phyloP scores from a whole-genome alignment of 2,113 vertebrate species.

The Noctilio leporinus region DNA sequence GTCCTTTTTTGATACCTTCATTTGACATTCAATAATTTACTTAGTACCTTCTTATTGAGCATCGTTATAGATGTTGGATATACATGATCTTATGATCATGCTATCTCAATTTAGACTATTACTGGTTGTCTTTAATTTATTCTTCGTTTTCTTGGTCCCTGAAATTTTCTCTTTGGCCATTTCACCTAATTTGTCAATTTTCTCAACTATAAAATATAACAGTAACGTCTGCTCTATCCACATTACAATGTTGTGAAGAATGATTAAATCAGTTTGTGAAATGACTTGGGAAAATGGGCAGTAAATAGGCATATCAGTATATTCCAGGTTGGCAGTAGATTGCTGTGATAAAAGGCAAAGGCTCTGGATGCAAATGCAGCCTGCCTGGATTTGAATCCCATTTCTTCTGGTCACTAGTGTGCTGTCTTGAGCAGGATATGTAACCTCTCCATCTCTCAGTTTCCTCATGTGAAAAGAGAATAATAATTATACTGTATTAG shows the following conservation, averaged over 20 bases:
- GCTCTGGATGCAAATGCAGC: background rate
- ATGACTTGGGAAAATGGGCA: background rate
- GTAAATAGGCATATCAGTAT: background rate
- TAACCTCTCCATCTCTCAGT: background rate
- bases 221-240: background rate
- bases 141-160: background rate
- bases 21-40: background rate
- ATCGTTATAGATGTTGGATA: background rate
- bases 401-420: background rate
- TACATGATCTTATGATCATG: background rate
- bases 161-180: background rate
- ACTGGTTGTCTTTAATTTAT: background rate
- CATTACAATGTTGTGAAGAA: background rate
- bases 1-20: background rate
- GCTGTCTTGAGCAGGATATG: background rate
- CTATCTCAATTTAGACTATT: background rate
- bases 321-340: background rate
- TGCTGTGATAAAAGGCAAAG: background rate
- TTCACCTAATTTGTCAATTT: background rate
- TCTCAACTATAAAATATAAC: background rate
- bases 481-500: background rate
- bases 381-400: background rate
- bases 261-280: background rate
- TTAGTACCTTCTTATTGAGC: background rate
- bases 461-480: background rate